These are phyloP conservation scores for Mnemiopsis leidyi DNA, from an alignment of 37 sponge, comb jelly and placozoan species.

Conservation along the genomic window DNA sequence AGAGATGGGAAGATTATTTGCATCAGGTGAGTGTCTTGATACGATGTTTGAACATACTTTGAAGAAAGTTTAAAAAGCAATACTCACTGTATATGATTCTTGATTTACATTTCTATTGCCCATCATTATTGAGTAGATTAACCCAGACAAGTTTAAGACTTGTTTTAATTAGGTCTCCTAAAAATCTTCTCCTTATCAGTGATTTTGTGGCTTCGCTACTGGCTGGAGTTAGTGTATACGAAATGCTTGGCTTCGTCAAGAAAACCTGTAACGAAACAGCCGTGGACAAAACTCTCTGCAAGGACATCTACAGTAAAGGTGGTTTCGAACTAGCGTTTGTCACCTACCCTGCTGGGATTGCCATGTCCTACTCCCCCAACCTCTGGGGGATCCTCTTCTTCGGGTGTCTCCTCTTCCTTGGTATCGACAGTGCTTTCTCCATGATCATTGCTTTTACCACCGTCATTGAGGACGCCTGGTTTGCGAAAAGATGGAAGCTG, in stretches of 20 bases:
- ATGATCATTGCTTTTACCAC: not conserved
- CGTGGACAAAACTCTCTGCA: not conserved
- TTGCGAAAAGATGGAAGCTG: not conserved
- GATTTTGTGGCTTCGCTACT: not conserved
- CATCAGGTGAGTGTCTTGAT: not conserved
- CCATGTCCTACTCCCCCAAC: not conserved
- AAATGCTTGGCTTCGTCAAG: constrained; percentile 6
- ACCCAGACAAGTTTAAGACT: too few species aligned
- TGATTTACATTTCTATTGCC: too few species aligned
- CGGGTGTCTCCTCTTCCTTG: not conserved
- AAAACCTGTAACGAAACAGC: not conserved
- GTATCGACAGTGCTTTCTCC: constrained; percentile 12
- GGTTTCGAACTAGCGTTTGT: not conserved
- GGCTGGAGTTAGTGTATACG: not conserved
- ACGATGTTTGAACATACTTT: too few species aligned
- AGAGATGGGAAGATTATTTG: constrained; percentile 19
- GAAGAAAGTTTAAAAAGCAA: too few species aligned
- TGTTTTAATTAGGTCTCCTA: not conserved
- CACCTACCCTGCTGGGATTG: constrained; percentile 13
- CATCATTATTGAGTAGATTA: too few species aligned
- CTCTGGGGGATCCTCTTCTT: constrained; percentile 17
- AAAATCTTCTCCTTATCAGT: not conserved
- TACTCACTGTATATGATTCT: too few species aligned
- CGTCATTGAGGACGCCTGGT: not conserved
- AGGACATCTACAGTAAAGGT: not conserved